Evolutionary conservation across 1,140 invertebrate species (phyloP), one percentile per base, ranked within the genome.

Genomic region (Lanistes nyassanus): DNA sequence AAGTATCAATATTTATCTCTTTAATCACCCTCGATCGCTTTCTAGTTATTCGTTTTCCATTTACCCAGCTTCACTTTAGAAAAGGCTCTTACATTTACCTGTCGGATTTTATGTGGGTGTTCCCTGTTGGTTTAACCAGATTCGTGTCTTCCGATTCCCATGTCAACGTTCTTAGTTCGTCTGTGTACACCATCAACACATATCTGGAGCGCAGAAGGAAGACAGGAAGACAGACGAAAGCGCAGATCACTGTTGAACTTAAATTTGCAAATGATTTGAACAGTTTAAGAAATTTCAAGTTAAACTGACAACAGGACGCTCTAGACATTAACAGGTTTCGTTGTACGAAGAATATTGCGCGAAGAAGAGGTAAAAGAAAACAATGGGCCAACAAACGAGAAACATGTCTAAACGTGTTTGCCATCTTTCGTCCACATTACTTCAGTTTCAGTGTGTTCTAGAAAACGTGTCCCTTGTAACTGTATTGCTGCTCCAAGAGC

Each of bases 31-130:
- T 81, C 13, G 83, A 84, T 47, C 37, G 83, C 34, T 78, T 80
- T 65, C 58, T 85, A 0, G 70, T 71, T 11, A 68, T 85, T n/a
- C 76, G 79, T n/a, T 84, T 78, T 75, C 83, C 82, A 34, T 81
- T 85, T 31, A 56, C 69, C 26, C 55, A 75, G 4, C 16, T 51
- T 11, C 31, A 47, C 16, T 64, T 83, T 4, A 69, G 39, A 34
- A 34, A 62, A 9, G 75, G 37, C 29, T 69, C 67, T 70, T 56
- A 19, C 37, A 3, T 37, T 67, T 7, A 79, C 79, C n/a, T 70
- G 53, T 70, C 68, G 13, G 68, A 70, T 23, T 70, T 70, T 37
- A 13, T 70, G 21, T 70, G 68, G 51, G 55, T 47, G 68, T 70
- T 70, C 68, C 68, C 68, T 34, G 56, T 70, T 34, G 68, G 68